A percentile compares a stretch with the other conserved stretches of the same genome.
phyloP scores from a whole-genome alignment of 2,797 vertebrate genomes.

The Enteromius viviparus region DNA sequence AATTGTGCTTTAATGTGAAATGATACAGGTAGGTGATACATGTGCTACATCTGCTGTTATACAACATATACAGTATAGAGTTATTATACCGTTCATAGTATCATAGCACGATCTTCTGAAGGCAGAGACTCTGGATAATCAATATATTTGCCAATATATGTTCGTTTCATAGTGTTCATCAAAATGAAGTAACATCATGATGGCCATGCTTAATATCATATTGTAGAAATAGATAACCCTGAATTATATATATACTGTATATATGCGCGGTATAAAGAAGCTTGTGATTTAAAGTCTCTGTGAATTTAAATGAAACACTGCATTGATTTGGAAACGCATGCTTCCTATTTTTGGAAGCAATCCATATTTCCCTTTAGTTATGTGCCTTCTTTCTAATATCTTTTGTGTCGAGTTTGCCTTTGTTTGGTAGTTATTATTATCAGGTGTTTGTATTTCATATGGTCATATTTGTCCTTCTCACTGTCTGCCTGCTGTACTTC shows the following conservation, averaged over 20 bases:
- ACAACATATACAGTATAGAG: background rate
- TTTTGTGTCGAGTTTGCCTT: background rate
- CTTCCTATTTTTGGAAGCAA: background rate
- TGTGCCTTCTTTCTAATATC: background rate
- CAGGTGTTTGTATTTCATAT: background rate
- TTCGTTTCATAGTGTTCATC: background rate
- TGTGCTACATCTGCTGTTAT: background rate
- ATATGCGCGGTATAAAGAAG: too few species aligned
- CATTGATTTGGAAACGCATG: background rate
- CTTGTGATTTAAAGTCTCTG: background rate
- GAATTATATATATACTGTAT: background rate
- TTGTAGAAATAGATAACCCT: background rate
- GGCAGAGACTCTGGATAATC: background rate
- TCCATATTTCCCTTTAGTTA: background rate
- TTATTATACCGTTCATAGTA: background rate
- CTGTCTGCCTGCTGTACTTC: background rate
- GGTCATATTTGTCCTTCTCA: background rate
- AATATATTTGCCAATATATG: background rate
- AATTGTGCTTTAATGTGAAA: too few species aligned
- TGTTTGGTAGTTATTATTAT: background rate
- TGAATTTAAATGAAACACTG: background rate
- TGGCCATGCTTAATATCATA: too few species aligned
- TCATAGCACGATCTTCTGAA: background rate
- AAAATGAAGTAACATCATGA: background rate
- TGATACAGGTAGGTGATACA: too few species aligned